These are phyloP conservation scores for Thereva unica DNA, from an alignment of 2,888 invertebrate genomes.

Conservation along the genomic window DNA sequence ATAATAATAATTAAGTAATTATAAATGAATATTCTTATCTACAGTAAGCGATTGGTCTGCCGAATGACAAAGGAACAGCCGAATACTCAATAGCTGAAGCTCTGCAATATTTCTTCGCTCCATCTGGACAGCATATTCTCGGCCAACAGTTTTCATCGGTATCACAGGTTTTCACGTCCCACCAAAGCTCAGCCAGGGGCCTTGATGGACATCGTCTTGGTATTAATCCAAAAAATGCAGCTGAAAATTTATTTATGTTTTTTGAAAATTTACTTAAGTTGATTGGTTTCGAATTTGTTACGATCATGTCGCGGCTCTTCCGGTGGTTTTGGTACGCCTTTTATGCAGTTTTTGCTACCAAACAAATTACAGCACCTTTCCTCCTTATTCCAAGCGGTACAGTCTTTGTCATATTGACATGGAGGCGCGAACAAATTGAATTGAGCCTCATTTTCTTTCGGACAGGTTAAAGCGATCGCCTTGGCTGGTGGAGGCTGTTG, in stretches of 20 bases:
- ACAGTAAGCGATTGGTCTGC: conserved; percentile 68
- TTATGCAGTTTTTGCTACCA: conserved; percentile 62
- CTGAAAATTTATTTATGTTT: conserved; percentile 57
- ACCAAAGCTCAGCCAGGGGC: conserved; percentile 71
- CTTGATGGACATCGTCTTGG: conserved; percentile 71
- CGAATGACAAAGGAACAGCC: conserved; percentile 63
- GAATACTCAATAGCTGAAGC: conserved; percentile 71
- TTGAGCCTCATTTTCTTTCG: conserved; percentile 58
- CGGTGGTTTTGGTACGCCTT: conserved; percentile 65
- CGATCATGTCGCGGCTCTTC: conserved; percentile 54
- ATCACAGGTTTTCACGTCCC: conserved; percentile 71
- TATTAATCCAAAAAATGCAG: conserved; percentile 67
- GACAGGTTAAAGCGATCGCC: conserved; percentile 54
- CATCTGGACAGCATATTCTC: conserved; percentile 76
- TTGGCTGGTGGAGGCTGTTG: too few relatives aligned
- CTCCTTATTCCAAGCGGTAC: conserved; percentile 53
- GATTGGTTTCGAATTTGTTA: conserved; percentile 41
- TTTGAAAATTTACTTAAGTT: not conserved
- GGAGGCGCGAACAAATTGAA: conserved; percentile 57
- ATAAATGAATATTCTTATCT: conserved; percentile 48
- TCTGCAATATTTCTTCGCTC: conserved; percentile 69
- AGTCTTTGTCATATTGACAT: conserved; percentile 54
- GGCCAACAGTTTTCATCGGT: conserved; percentile 74
- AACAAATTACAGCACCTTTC: conserved; percentile 57
- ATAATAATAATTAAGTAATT: conserved; percentile 52